These are phyloP conservation scores for Morus bassanus DNA, from an alignment of 2,797 vertebrate species.

Conservation along the genomic window DNA sequence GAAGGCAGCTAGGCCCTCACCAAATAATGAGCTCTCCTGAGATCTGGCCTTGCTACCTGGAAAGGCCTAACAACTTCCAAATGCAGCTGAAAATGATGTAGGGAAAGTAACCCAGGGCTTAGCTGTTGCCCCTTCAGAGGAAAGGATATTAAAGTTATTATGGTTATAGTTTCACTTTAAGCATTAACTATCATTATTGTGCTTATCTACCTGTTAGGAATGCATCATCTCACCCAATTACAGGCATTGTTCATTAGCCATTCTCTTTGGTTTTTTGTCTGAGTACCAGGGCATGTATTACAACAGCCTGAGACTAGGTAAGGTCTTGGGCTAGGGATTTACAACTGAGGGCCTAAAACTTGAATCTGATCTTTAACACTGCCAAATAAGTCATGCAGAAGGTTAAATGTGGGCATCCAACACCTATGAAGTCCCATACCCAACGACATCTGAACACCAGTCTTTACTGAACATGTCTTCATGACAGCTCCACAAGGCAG, in stretches of 20 bases:
- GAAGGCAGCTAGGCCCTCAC: neutral
- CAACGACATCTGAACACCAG: fast-evolving
- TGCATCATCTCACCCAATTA: neutral
- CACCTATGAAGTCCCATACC: neutral
- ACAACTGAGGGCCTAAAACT: neutral
- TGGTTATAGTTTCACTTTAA: neutral
- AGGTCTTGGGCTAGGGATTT: neutral
- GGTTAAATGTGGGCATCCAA: neutral
- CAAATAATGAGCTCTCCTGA: neutral
- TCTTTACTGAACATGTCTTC: neutral
- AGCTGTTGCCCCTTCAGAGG: neutral
- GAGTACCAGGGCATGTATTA: neutral
- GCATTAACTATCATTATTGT: neutral
- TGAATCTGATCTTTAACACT: neutral
- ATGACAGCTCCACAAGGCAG: neutral
- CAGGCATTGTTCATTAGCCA: neutral
- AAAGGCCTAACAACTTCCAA: neutral
- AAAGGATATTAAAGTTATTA: neutral
- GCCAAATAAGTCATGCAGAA: neutral
- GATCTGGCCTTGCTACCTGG: neutral
- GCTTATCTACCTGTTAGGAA: neutral
- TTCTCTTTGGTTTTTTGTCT: neutral
- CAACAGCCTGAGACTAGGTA: neutral
- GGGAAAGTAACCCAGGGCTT: neutral
- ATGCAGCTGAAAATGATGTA: neutral